Conservation (phyloP, 2,888 invertebrate species). For the Archaeoteleia sp. region DNA sequence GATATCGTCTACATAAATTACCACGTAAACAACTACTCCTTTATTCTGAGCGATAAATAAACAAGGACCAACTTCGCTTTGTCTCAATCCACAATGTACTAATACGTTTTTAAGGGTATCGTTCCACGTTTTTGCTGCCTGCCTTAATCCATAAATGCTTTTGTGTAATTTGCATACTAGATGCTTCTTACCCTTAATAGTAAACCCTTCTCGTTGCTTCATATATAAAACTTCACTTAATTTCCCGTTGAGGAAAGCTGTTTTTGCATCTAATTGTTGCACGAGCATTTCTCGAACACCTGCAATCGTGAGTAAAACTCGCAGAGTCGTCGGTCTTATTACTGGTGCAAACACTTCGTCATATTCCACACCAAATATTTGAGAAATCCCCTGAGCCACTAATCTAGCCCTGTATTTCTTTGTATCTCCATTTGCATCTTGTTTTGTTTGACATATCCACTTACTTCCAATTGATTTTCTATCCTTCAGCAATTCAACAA, state of each 20-base stretch:
- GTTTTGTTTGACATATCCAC: slow-evolving; percentile 52
- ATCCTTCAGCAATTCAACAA: slow-evolving; percentile 14
- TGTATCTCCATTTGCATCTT: slow-evolving; percentile 36
- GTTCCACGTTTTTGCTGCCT: slow-evolving; percentile 67
- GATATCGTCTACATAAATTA: slow-evolving; percentile 43
- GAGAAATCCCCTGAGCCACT: slow-evolving; percentile 57
- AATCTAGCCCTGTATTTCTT: slow-evolving; percentile 55
- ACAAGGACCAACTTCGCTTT: slow-evolving; percentile 27
- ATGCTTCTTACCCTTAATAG: slow-evolving; percentile 50
- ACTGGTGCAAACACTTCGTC: slow-evolving; percentile 60
- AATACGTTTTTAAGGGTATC: slow-evolving; percentile 56
- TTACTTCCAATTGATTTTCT: slow-evolving; percentile 43
- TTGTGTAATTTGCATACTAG: slow-evolving; percentile 63
- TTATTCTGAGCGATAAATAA: slow-evolving; percentile 1
- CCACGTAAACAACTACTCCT: slow-evolving; percentile 4
- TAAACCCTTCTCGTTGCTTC: slow-evolving; percentile 59
- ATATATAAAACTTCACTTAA: slow-evolving; percentile 53
- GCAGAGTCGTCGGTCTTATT: slow-evolving; percentile 54
- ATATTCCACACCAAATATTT: slow-evolving; percentile 56
- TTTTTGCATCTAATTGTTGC: slow-evolving; percentile 56
- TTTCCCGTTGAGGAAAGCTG: slow-evolving; percentile 59
- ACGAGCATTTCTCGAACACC: slow-evolving; percentile 30
- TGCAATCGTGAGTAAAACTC: slow-evolving; percentile 54
- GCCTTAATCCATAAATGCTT: slow-evolving; percentile 69
- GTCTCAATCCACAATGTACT: slow-evolving; percentile 22